These are phyloP conservation scores for Spinus olivaceus DNA, from an alignment of 2,797 vertebrate genomes.

Conservation along the genomic window DNA sequence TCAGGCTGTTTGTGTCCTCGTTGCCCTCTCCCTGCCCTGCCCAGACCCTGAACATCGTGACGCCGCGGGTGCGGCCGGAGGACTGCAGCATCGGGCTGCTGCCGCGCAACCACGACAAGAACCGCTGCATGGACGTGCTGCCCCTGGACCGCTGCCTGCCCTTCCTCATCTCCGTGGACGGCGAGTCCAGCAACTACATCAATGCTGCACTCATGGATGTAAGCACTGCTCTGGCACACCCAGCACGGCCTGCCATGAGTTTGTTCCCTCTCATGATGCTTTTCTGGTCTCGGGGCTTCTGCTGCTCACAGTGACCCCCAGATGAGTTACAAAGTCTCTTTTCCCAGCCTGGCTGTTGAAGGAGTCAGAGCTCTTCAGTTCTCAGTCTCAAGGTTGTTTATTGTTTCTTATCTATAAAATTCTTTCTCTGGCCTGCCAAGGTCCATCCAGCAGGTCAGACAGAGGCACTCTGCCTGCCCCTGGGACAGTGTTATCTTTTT, in stretches of 20 bases:
- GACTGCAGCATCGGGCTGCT: constrained; percentile 96
- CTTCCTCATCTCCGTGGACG: constrained; percentile 96
- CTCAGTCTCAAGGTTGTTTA: too few species aligned
- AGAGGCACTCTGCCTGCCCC: too few species aligned
- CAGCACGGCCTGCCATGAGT: accelerated
- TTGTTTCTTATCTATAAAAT: too few species aligned
- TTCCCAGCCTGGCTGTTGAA: too few species aligned
- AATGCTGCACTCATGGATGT: constrained; percentile 97
- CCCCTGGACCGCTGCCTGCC: constrained; percentile 94
- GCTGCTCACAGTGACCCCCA: too few species aligned
- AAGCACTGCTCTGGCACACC: constrained; percentile 27
- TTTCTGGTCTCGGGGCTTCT: neutral
- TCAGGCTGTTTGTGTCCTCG: neutral
- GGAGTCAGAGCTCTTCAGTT: too few species aligned
- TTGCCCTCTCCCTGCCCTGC: neutral
- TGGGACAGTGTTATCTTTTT: too few species aligned
- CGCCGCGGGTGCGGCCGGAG: constrained; percentile 90
- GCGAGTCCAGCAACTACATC: constrained; percentile 97
- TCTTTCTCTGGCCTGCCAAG: too few species aligned
- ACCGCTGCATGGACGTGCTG: constrained; percentile 93
- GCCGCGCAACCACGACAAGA: constrained; percentile 96
- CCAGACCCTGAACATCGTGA: constrained; percentile 96
- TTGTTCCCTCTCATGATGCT: accelerated
- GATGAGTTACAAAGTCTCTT: too few species aligned
- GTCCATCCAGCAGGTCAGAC: too few species aligned